These are phyloP conservation scores for Platyrinchus mystaceus DNA, from an alignment of 2,797 vertebrate genomes.

Conservation along the genomic window DNA sequence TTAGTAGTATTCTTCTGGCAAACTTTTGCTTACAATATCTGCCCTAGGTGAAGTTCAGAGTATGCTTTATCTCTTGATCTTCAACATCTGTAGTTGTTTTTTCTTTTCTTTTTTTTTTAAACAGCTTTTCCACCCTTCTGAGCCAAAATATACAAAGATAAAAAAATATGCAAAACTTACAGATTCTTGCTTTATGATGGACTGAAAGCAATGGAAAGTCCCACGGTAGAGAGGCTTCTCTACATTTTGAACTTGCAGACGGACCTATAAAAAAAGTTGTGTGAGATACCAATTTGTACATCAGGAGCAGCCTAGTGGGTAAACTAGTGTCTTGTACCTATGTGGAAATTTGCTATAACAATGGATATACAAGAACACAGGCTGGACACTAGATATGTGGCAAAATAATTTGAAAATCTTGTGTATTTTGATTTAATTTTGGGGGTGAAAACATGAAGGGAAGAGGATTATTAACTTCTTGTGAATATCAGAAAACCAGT, in stretches of 20 bases:
- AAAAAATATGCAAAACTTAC: conserved; percentile 76
- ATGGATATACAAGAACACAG: background rate
- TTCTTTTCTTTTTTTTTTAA: background rate
- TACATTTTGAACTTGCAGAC: conserved; percentile 93
- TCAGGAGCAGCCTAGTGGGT: background rate
- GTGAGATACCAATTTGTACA: background rate
- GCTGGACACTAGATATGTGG: background rate
- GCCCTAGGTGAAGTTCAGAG: background rate
- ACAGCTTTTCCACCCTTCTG: background rate
- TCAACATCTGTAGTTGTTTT: background rate
- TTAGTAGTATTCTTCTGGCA: background rate
- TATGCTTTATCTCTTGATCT: background rate
- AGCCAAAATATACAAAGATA: background rate
- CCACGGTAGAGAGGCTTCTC: conserved; percentile 92
- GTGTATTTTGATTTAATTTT: background rate
- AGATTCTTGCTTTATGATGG: conserved; percentile 92
- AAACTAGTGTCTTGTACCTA: background rate
- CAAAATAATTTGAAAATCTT: background rate
- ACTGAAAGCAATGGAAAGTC: conserved; percentile 94
- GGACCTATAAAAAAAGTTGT: conserved; percentile 81
- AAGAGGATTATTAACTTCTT: background rate
- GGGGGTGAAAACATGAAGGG: background rate
- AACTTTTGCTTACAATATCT: background rate
- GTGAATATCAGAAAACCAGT: background rate
- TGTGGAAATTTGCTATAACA: background rate